These are phyloP conservation scores for cattle (Bos taurus) DNA, from an alignment of 2,113 vertebrate genomes.

Conservation along the genomic window ARS-UCD2.0 NC_037357.1:45172501-45173000, in stretches of 20 bases:
- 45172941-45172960: background rate
- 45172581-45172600: slow-evolving; percentile 9
- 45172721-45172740: background rate
- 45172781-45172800: background rate
- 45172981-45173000: background rate
- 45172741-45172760: background rate
- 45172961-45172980: background rate
- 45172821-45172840: background rate
- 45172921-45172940: background rate
- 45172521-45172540: background rate
- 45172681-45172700: background rate
- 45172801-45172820: background rate
- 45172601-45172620: background rate
- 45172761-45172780: background rate
- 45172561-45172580: background rate
- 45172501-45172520: background rate
- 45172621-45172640: slow-evolving; percentile 6
- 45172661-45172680: slow-evolving; percentile 10
- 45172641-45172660: background rate
- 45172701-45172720: slow-evolving; percentile 6
- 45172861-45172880: background rate
- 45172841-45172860: background rate
- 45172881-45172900: background rate
- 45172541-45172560: background rate
- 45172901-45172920: background rate